Percentiles rank a stretch among this genome's conserved stretches.
phyloP scores from a whole-genome alignment of 2,113 vertebrate species.

The Platycercus adscitus region DNA sequence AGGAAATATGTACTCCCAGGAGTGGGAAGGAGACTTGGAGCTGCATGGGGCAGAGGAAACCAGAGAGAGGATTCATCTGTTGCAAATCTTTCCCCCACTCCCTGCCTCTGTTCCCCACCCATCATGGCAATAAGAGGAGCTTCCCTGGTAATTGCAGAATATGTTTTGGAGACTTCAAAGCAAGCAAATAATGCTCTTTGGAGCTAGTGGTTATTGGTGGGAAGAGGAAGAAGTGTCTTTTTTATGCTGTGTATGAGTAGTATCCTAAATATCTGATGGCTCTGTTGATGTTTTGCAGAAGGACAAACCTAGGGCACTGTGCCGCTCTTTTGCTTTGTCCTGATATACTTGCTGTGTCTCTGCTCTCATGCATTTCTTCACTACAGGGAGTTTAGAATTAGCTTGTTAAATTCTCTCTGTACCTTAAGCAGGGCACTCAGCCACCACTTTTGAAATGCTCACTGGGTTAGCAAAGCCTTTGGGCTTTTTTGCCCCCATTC shows the following conservation, averaged over 20 bases:
- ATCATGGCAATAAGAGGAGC: background rate
- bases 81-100: background rate
- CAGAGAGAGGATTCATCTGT: rapidly evolving
- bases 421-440: background rate
- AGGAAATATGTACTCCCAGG: background rate
- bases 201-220: background rate
- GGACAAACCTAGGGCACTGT: rapidly evolving
- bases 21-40: background rate
- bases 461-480: slow-evolving; percentile 37
- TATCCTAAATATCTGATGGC: background rate
- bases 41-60: background rate
- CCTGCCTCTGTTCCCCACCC: background rate
- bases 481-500: slow-evolving; percentile 40
- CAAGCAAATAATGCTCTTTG: background rate
- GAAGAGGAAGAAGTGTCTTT: background rate
- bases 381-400: background rate
- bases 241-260: background rate
- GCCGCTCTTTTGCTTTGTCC: background rate
- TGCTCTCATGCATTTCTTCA: background rate
- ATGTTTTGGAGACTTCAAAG: background rate
- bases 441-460: background rate
- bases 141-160: background rate
- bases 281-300: background rate
- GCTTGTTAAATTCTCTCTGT: slow-evolving; percentile 10
- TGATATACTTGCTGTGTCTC: background rate